A percentile compares a stretch with the other conserved stretches of the same genome.
phyloP scores from a whole-genome alignment of 2,888 invertebrate genomes.

The Alloscopus bannaensis region DNA sequence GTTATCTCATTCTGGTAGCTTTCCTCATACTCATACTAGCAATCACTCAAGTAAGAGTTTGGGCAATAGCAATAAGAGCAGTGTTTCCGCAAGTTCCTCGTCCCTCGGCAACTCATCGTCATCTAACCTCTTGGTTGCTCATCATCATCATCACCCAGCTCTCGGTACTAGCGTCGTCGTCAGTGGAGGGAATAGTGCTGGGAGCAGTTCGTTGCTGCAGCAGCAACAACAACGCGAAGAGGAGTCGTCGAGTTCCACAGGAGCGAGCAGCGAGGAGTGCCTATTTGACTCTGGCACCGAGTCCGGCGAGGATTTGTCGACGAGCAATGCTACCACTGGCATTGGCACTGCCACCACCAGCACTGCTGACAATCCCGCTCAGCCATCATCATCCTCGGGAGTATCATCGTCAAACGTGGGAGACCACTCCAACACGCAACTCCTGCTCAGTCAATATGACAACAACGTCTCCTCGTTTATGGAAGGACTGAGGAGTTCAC shows the following conservation, averaged over 20 bases:
- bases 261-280: constrained; percentile 72
- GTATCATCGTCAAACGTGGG: constrained; percentile 10
- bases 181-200: constrained; percentile 19
- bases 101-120: constrained; percentile 23
- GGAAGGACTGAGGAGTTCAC: constrained; percentile 75
- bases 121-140: not conserved
- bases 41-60: constrained; percentile 36
- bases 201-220: constrained; percentile 32
- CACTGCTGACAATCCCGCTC: constrained; percentile 15
- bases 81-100: not conserved
- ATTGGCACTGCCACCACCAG: not conserved
- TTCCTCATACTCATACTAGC: constrained; percentile 32
- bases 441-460: constrained; percentile 53
- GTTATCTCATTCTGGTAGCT: constrained; percentile 23
- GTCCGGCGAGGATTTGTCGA: constrained; percentile 81
- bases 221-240: constrained; percentile 36
- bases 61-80: constrained; percentile 49
- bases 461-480: constrained; percentile 73
- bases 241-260: constrained; percentile 31
- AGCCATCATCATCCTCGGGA: constrained; percentile 14
- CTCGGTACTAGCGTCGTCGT: not conserved
- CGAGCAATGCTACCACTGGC: constrained; percentile 9
- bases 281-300: constrained; percentile 82
- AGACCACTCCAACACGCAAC: constrained; percentile 24
- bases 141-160: no score